Base-by-base conservation (phyloP, 2,113 vertebrate genomes). In the Dermatemys mawii region DNA sequence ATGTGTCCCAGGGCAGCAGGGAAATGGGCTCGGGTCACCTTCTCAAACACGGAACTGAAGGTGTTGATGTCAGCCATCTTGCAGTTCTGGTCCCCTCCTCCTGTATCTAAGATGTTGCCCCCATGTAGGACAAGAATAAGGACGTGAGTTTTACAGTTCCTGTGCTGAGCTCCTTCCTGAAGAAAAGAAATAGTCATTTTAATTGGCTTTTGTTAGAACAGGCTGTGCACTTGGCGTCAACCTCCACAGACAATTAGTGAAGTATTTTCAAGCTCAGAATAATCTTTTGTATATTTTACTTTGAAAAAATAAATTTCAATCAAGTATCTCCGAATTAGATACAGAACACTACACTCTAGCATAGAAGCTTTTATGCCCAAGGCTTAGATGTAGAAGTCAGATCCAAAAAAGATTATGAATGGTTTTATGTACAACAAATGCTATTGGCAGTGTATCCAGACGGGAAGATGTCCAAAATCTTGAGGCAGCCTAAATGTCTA, bases 121-220 rank as follows among this genome's bases (percentile, higher is more conserved):
- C 99, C 99, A 1, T 99, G 99, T 8, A 99, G 98, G 86, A 99
- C 98, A 44, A 99, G 98, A 96, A 99, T 98, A 90, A 99, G 98
- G 70, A 99, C 99, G 1, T 99, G 99, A 0, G 98, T 99, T 97
- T 98, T 99, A 96, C 99, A 99, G 94, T 98, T 98, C 75, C 95
- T 98, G 95, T 98, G 97, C 7, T 95, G 97, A 93, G 93, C 80
- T 89, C 94, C 98, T 94, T 98, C 98, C 98, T 98, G 96, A 84
- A 75, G 76, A 83, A 78, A 41, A 29, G n/a, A 9, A 90, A 24
- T 5, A 78, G 41, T 75, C 53, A 78, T 54, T 78, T 80, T 24
- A 80, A 80, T 8, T 26, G 50, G 32, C 78, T 80, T n/a, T 35
- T 48, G 35, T 80, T 38, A 54, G 51, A 81, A 81, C 38, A 81